Base-by-base conservation (phyloP, 2,113 vertebrate genomes). In the pig (Sus scrofa) region DNA sequence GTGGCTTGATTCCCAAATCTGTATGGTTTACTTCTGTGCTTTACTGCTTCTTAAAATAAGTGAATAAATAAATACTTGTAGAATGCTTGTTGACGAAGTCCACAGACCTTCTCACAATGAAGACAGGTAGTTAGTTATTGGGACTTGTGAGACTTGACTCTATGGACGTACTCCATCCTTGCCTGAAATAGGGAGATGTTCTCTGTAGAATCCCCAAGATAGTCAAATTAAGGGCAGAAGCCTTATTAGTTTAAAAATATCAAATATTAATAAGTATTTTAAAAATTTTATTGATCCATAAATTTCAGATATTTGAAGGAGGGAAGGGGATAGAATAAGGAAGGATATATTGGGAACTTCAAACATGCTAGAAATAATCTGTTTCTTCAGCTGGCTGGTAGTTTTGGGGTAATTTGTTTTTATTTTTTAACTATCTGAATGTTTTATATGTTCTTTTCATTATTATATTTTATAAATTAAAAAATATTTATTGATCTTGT, bases 281-380 rank as follows among this genome's bases (percentile, higher is more conserved):
- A 77, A 37, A 67, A 12, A 3, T 11, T 65, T 39, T 86, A 56
- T 24, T 56, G 3, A 78, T 22, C 15, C 18, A 11, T 75, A 73
- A 34, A 22, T 54, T 90, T 89, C 27, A 52, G 32, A 58, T 93
- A 52, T 62, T 75, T 93, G 86, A 92, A 26, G 14, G 34, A 65
- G 37, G 3, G 50, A 71, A 3, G 54, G 12, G 6, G 39, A 60
- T 24, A 44, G 37, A 96, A 39, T 92, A 37, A 92, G 44, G 39
- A 75, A 71, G 15, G 3, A 20, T 90, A n/a, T 30, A 24, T 52
- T 71, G 18, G 39, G 37, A 73, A 6, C n/a, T 68, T 91, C 85
- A 89, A 2, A 73, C 19, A 3, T 3, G 15, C 19, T 88, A 50
- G 18, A 81, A 32, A 54, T 73, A 6, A 37, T 93, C 15, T 89